phyloP scores from a whole-genome alignment of 2,797 vertebrate species.

The Acipenser transmontanus region DNA sequence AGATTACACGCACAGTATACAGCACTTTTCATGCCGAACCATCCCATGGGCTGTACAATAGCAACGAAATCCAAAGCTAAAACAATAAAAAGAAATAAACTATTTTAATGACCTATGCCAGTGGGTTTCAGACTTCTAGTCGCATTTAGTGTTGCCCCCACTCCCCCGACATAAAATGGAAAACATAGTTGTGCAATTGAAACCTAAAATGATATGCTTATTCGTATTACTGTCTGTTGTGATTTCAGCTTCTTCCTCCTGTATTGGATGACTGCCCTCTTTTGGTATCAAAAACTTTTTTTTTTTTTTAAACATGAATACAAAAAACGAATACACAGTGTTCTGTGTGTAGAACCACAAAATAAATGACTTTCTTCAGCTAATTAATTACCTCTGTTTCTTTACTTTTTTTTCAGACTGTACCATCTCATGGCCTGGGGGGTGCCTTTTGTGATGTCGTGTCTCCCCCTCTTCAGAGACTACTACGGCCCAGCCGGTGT shows the following conservation, averaged over 20 bases:
- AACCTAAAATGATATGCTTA: too few species aligned
- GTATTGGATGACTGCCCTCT: neutral
- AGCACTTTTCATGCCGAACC: neutral
- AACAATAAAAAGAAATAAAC: too few species aligned
- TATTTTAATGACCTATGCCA: too few species aligned
- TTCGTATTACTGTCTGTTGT: too few species aligned
- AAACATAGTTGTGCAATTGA: too few species aligned
- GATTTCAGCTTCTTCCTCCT: neutral
- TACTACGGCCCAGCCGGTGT: constrained; percentile 65
- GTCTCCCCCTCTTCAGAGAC: constrained; percentile 57
- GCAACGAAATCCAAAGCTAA: too few species aligned
- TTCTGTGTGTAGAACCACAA: neutral
- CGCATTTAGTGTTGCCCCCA: too few species aligned
- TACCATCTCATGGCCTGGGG: constrained; percentile 34
- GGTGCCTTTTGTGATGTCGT: constrained; percentile 54
- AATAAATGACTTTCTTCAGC: neutral
- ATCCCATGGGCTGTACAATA: neutral
- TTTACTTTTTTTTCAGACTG: constrained; percentile 30
- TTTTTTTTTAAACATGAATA: too few species aligned
- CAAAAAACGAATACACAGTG: neutral
- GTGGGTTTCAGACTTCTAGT: too few species aligned
- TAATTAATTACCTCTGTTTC: constrained; percentile 21
- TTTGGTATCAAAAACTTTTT: too few species aligned
- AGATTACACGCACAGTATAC: too few species aligned
- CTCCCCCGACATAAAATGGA: too few species aligned